Evolutionary conservation across 1,140 invertebrate species (phyloP), one percentile per base, ranked within the genome.

Genomic region (Solenopsis fugax): DNA sequence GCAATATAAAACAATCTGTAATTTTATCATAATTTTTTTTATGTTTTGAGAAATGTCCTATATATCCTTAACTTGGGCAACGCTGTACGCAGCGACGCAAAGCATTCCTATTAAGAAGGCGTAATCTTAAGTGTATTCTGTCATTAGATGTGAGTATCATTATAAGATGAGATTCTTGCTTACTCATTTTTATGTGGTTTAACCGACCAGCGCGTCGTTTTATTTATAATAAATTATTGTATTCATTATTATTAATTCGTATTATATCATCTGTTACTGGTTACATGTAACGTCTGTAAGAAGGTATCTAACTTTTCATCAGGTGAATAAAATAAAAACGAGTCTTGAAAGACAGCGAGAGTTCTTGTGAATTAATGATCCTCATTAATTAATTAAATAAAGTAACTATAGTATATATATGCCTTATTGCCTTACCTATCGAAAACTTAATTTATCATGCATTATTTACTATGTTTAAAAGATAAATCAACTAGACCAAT

Each of bases 181-280:
- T 69, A 21, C 13, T 56, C 16, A 56, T 9, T n/a, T n/a, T 12
- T 21, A 16, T 45, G 16, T 16, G 37, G 21, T 60, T 73, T 84
- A 48, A 62, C 50, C 29, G n/a, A 24, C 6, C 48, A 13, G 13
- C 29, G n/a, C 4, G 45, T 73, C 24, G 18, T 6, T 29, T 75
- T 84, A 84, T 84, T 73, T 84, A 84, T 75, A 60, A 12, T 73
- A 64, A 84, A 60, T 73, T 73, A 84, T 84, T 62, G 9, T 82
- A 60, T 48, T 48, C 41, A 24, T 24, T 54, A 72, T 82, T 84
- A 37, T 60, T 16, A 84, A 1, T 13, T 34, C 29, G 62, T 45
- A 56, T 29, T 21, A 0, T 48, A 50, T 50, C 2, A 21, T 65
- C 24, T 2, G 9, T 65, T 29, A 54, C 16, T 78, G 4, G 18